These are phyloP conservation scores for Andrena bicolor DNA, from an alignment of 2,888 invertebrate genomes.

Conservation along the genomic window DNA sequence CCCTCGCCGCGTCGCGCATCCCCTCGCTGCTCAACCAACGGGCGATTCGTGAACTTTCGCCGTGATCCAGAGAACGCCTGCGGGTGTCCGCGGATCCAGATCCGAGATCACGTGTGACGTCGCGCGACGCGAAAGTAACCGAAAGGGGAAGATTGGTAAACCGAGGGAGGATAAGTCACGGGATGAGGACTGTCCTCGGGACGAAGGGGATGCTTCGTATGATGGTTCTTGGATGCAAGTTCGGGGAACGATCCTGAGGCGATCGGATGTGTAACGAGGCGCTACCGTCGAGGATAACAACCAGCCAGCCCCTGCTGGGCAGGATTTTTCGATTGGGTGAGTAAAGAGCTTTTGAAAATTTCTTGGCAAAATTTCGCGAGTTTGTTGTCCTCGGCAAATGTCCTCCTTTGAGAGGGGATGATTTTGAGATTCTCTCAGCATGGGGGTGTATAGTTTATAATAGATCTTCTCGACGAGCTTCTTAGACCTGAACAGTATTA, in stretches of 20 bases:
- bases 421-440: not conserved
- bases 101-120: conserved; percentile 54
- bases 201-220: conserved; percentile 11
- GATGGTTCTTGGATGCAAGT: conserved; percentile 25
- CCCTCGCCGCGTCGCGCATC: not conserved
- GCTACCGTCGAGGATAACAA: conserved; percentile 69
- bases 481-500: too few species aligned
- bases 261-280: conserved; percentile 67
- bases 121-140: conserved; percentile 15
- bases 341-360: conserved; percentile 22
- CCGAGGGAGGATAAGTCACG: conserved; percentile 13
- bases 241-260: conserved; percentile 61
- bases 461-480: too few species aligned
- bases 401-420: not conserved
- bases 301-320: conserved; percentile 32
- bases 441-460: too few species aligned
- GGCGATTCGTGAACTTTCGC: not conserved
- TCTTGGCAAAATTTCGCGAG: not conserved
- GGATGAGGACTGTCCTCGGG: conserved; percentile 41
- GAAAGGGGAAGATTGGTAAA: not conserved
- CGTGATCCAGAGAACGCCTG: not conserved
- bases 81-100: not conserved
- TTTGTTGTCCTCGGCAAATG: not conserved
- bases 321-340: conserved; percentile 56
- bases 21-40: too few species aligned